phyloP scores from a whole-genome alignment of 2,797 vertebrate species.

The Falco biarmicus region DNA sequence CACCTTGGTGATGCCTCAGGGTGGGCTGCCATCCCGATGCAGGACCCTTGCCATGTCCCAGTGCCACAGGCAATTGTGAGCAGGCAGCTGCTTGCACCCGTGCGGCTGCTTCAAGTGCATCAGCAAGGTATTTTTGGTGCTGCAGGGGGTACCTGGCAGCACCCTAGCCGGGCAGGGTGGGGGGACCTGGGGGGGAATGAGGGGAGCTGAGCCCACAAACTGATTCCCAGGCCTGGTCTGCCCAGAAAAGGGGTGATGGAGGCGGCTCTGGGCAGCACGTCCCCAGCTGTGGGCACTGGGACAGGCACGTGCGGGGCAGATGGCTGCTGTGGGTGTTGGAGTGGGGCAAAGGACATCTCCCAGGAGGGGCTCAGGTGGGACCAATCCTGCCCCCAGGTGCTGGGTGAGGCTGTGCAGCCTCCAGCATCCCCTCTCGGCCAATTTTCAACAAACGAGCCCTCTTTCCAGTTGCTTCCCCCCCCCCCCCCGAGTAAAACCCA shows the following conservation, averaged over 20 bases:
- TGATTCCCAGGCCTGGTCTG: neutral
- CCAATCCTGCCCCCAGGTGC: neutral
- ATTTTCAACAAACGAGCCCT: neutral
- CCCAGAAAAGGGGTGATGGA: rapidly evolving
- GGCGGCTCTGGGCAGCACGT: neutral
- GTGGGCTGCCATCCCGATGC: neutral
- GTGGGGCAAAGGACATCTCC: neutral
- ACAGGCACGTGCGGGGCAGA: rapidly evolving
- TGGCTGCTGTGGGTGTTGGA: rapidly evolving
- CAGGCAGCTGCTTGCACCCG: neutral
- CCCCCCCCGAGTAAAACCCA: neutral
- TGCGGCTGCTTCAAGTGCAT: neutral
- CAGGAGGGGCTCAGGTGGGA: neutral
- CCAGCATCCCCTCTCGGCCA: rapidly evolving
- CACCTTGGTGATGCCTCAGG: neutral
- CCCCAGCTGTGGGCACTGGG: rapidly evolving
- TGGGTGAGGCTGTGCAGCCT: neutral
- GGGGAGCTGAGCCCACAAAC: neutral
- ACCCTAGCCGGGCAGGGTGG: neutral
- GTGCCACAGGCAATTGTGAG: rapidly evolving
- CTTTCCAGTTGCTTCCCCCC: neutral
- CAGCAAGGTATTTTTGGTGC: neutral
- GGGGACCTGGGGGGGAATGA: neutral
- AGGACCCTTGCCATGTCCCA: neutral
- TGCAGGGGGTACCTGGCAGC: neutral